Percentiles rank a stretch among this genome's conserved stretches.
These are phyloP conservation scores for Morpho deidamia DNA, from an alignment of 2,888 invertebrate genomes.

Conservation along the genomic window DNA sequence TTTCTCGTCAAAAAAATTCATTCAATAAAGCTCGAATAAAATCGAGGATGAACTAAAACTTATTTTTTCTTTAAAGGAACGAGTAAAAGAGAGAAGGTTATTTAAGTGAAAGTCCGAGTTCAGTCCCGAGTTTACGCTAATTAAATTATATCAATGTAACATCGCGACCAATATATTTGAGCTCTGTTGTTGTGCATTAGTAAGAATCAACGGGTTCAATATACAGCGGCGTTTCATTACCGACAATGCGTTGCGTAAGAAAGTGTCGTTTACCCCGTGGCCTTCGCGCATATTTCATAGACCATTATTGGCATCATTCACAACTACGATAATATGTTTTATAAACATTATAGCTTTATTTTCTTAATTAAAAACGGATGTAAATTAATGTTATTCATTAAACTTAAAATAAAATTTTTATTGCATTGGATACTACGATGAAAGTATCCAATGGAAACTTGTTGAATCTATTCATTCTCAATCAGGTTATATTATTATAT, in stretches of 20 bases:
- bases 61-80: not conserved
- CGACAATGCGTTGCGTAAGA: slow-evolving; percentile 52
- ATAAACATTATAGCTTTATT: not conserved
- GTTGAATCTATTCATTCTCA: too few species aligned
- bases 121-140: slow-evolving; percentile 11
- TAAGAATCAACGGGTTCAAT: slow-evolving; percentile 12
- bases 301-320: slow-evolving; percentile 33
- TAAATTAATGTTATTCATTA: too few species aligned
- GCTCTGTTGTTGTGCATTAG: slow-evolving; percentile 3
- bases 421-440: too few species aligned
- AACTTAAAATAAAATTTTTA: too few species aligned
- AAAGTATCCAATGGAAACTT: too few species aligned
- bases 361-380: too few species aligned
- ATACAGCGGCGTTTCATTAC: slow-evolving; percentile 15
- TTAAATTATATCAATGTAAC: slow-evolving; percentile 13
- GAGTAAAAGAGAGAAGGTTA: slow-evolving; percentile 1
- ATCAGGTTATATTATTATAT: too few species aligned
- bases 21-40: not conserved
- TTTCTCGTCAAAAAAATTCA: too few species aligned
- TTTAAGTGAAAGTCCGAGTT: slow-evolving; percentile 12
- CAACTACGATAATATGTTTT: not conserved
- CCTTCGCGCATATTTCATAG: slow-evolving; percentile 57
- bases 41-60: not conserved
- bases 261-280: slow-evolving; percentile 69
- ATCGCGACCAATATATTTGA: slow-evolving; percentile 2